These are phyloP conservation scores for Crotalus tigris DNA, from an alignment of 2,113 vertebrate genomes.

Conservation along the genomic window DNA sequence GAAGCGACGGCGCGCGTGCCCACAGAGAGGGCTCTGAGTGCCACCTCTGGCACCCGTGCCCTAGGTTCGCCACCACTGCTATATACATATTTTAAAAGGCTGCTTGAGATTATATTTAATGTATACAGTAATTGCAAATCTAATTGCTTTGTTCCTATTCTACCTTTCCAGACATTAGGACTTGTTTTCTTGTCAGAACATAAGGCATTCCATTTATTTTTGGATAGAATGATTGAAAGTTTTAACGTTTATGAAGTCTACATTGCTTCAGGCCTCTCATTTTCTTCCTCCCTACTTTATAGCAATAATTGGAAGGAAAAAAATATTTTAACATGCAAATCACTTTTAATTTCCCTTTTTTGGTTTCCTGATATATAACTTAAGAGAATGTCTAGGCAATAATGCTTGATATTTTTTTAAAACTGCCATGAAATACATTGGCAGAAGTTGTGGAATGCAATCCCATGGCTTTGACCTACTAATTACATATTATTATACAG, in stretches of 20 bases:
- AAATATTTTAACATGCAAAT: background rate
- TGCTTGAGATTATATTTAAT: background rate
- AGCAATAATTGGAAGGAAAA: background rate
- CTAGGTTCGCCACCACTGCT: background rate
- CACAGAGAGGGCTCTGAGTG: too few species aligned
- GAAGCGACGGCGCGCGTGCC: too few species aligned
- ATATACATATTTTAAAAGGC: background rate
- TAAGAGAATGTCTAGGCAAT: background rate
- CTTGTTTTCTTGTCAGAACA: background rate
- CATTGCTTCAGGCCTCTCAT: background rate
- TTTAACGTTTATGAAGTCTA: background rate
- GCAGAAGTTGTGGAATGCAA: background rate
- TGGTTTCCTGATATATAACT: background rate
- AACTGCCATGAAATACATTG: background rate
- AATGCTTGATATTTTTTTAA: background rate
- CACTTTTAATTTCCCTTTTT: background rate
- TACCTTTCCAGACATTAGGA: background rate
- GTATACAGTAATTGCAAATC: background rate
- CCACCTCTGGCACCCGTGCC: too few species aligned
- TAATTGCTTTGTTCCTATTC: background rate
- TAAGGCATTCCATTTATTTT: background rate
- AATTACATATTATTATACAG: background rate
- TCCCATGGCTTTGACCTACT: background rate
- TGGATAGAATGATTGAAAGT: background rate
- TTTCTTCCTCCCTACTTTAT: background rate